Evolutionary conservation across 2,113 vertebrate genomes (phyloP).

Genomic region (Bombycilla garrulus): DNA sequence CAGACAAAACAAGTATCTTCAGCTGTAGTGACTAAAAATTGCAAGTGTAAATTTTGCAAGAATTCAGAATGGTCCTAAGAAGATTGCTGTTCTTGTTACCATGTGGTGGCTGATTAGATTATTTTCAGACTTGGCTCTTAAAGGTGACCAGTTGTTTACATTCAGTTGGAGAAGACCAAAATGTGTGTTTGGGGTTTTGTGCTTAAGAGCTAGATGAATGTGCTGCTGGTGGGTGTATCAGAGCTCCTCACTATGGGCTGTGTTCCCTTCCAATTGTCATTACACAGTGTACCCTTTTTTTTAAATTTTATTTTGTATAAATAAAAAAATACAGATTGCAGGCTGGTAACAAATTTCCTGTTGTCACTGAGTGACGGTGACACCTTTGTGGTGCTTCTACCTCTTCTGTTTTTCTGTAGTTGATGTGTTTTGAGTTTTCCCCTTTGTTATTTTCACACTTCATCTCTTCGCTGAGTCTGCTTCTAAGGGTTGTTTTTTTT

Average conservation of each 20-base stretch:
- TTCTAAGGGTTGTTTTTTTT: background rate
- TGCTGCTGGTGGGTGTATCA: background rate
- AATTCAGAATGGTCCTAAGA: background rate
- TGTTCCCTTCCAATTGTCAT: background rate
- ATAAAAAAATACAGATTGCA: background rate
- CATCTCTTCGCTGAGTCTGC: background rate
- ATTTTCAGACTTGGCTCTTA: background rate
- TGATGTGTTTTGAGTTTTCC: background rate
- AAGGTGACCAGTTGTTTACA: background rate
- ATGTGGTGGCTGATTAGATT: background rate
- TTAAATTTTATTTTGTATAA: background rate
- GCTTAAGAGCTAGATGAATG: background rate
- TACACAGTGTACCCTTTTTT: background rate
- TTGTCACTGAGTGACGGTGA: background rate
- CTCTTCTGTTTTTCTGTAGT: background rate
- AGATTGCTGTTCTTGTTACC: background rate
- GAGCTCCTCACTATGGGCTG: background rate
- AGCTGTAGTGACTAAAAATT: background rate
- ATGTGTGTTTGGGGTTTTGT: background rate
- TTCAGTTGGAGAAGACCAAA: background rate
- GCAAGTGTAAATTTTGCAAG: background rate
- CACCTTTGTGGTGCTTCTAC: background rate
- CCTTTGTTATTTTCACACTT: background rate
- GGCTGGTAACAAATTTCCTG: background rate
- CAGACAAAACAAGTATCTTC: conserved; percentile 25